Evolutionary conservation across 2,888 invertebrate species (phyloP).

Genomic region (Agrotis ipsilon): DNA sequence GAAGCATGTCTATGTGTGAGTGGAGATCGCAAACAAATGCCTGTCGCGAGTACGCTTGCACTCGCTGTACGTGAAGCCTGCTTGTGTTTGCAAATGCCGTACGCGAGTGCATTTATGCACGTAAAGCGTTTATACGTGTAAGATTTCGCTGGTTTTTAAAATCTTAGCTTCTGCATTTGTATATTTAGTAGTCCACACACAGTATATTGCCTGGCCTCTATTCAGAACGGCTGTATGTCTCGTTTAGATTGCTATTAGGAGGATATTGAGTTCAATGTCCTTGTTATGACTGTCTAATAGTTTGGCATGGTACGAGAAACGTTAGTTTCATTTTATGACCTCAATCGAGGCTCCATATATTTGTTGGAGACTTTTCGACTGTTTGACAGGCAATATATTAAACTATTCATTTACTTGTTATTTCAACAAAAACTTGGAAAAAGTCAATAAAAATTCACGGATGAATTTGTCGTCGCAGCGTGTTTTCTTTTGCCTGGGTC

Average conservation of each 20-base stretch:
- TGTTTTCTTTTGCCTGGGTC: neutral
- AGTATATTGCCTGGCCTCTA: conserved; percentile 7
- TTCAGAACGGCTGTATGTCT: conserved; percentile 9
- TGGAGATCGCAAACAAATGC: neutral
- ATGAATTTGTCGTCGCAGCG: neutral
- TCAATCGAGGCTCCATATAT: neutral
- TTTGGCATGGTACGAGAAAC: neutral
- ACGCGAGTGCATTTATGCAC: too few relatives aligned
- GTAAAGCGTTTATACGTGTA: too few relatives aligned
- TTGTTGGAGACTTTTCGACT: neutral
- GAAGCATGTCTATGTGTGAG: neutral
- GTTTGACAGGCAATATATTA: neutral
- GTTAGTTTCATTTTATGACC: neutral
- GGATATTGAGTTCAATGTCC: conserved; percentile 12
- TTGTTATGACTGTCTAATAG: neutral
- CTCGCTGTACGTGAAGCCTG: neutral
- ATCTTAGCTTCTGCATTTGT: neutral
- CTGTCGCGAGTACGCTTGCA: neutral
- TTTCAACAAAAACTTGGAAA: neutral
- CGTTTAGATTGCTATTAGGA: conserved; percentile 18
- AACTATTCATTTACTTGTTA: neutral
- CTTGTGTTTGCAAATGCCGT: neutral
- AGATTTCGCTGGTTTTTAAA: neutral
- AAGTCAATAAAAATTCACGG: neutral
- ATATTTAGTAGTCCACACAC: neutral